Base-by-base conservation (phyloP, 2,888 invertebrate species). In the Phalangium opilio region DNA sequence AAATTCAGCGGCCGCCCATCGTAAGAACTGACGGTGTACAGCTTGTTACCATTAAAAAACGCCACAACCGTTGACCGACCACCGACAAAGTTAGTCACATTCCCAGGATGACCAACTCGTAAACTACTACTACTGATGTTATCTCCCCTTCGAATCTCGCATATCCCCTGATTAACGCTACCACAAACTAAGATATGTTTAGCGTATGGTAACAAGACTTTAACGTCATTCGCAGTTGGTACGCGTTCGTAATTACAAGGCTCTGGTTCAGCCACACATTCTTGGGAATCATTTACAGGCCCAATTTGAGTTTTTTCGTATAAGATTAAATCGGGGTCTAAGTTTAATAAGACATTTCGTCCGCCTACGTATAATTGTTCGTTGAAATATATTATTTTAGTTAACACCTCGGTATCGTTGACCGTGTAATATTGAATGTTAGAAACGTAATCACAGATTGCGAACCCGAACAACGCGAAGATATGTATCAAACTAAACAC, bases 161-260 rank as follows among this genome's bases (percentile, higher is more conserved):
- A 55, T 42, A 53, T 34, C 0, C 55, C 55, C 32, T 53, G 55
- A 44, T 53, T 38, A 1, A 53, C 42, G 8, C 49, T 50, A 2
- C 52, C 53, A 40, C 55, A 55, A 10, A 41, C 44, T 5, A 52
- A 33, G 12, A 54, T 20, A 2, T 32, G 11, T 2, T 44, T 27
- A 11, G 48, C 41, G 19, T 48, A 38, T 3, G 41, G 27, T n/a
- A 53, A 38, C 19, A 53, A 32, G 2, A 49, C 34, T 27, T 40
- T 46, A 41, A 41, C 49, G 19, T 50, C 50, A 36, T 53, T 45
- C 19, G 45, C 36, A 14, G 27, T 42, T 2, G 41, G 42, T 18
- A 20, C 11, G 33, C 20, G 27, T n/a, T 42, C 32, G 8, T 15
- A 8, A 7, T 27, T 20, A 39, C 54, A 54, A 1, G 48, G 42